Conservation (phyloP, 2,113 vertebrate genomes). For the Nanger granti region DNA sequence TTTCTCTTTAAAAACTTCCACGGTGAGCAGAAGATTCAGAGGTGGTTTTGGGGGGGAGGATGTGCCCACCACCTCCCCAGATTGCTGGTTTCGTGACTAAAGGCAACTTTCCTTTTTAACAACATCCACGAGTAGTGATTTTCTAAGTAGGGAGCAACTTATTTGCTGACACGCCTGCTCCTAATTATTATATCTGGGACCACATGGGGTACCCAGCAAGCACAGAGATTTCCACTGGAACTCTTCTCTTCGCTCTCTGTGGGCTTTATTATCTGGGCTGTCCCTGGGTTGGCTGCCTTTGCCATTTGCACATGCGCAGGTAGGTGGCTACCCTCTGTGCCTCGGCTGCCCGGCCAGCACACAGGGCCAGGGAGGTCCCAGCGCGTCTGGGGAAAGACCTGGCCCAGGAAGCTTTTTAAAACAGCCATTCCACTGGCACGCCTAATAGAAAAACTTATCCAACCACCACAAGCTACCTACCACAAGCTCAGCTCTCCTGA, state of each 20-base stretch:
- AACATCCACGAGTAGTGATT: not conserved
- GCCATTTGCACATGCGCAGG: rapidly evolving
- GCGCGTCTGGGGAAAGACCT: not conserved
- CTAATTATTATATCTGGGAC: not conserved
- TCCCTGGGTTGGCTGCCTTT: not conserved
- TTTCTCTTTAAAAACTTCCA: not conserved
- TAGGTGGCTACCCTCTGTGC: not conserved
- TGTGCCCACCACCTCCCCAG: not conserved
- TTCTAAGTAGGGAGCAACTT: not conserved
- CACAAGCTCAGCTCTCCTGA: not conserved
- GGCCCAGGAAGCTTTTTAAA: not conserved
- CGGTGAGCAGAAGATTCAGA: not conserved
- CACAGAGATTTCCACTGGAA: not conserved
- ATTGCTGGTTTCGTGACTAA: not conserved
- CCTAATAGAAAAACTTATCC: not conserved
- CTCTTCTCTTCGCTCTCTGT: not conserved
- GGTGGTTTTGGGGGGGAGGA: not conserved
- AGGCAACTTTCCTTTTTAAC: not conserved
- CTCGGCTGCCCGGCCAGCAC: rapidly evolving
- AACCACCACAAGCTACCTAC: not conserved
- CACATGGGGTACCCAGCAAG: not conserved
- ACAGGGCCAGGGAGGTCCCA: not conserved
- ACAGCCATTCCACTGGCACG: not conserved
- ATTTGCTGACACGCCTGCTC: not conserved
- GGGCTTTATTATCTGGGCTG: not conserved